A percentile compares a stretch with the other conserved stretches of the same genome.
Evolutionary conservation across 2,113 vertebrate species (phyloP).

Genomic region (Enhydra lutris): DNA sequence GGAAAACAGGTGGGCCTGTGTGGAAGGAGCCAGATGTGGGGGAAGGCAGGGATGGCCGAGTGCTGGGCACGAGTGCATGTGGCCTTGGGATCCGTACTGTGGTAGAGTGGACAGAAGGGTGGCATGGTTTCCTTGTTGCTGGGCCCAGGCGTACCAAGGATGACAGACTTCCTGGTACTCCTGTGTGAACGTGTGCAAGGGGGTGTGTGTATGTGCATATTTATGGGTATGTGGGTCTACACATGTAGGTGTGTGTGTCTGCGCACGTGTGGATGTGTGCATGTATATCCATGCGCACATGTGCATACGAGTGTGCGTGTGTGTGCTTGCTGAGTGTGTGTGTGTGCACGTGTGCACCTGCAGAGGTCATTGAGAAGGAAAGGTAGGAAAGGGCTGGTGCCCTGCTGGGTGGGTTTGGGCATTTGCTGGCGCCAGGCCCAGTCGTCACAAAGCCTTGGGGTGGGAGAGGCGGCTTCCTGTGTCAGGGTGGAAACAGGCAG

Average conservation of each 20-base stretch:
- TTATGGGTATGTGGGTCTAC: too few relatives aligned
- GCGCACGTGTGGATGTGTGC: too few relatives aligned
- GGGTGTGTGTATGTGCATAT: rapidly evolving
- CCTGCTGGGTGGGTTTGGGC: not conserved
- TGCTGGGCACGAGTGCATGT: not conserved
- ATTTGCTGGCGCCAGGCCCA: not conserved
- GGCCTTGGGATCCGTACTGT: not conserved
- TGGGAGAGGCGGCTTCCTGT: too few relatives aligned
- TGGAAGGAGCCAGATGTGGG: not conserved
- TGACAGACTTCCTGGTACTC: not conserved
- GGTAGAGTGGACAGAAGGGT: not conserved
- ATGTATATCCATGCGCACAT: rapidly evolving
- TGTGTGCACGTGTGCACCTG: not conserved
- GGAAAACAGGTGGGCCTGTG: not conserved
- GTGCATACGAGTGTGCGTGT: not conserved
- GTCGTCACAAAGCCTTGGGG: not conserved
- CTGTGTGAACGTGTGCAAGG: not conserved
- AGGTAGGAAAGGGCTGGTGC: not conserved
- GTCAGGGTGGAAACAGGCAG: not conserved
- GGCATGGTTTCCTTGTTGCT: not conserved
- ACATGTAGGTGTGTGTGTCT: rapidly evolving
- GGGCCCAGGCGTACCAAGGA: not conserved
- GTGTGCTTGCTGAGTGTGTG: not conserved
- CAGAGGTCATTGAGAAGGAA: not conserved
- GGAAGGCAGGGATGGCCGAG: not conserved